Conservation (phyloP, 2,113 vertebrate genomes). For the Gobio gobio region DNA sequence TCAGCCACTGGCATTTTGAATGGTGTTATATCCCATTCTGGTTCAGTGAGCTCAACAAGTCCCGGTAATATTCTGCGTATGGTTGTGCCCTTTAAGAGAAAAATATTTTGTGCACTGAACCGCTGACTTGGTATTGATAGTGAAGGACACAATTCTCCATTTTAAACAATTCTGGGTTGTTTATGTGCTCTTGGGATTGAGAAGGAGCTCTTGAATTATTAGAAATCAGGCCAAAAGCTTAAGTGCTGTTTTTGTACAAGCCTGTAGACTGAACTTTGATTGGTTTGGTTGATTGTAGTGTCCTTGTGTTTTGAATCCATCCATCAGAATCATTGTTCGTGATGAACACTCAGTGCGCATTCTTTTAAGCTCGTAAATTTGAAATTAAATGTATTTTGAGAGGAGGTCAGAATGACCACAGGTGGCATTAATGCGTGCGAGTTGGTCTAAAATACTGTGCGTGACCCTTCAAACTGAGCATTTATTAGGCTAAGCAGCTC, state of each 20-base stretch:
- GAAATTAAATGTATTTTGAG: too few species aligned
- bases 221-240: not conserved
- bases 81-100: slow-evolving; percentile 31
- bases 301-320: not conserved
- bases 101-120: slow-evolving; percentile 9
- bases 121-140: not conserved
- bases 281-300: slow-evolving; percentile 29
- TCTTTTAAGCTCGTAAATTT: not conserved
- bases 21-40: slow-evolving; percentile 17
- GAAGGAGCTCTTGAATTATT: slow-evolving; percentile 1
- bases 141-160: not conserved
- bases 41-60: slow-evolving; percentile 47
- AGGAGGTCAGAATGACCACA: not conserved
- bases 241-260: not conserved
- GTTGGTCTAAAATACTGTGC: not conserved
- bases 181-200: not conserved
- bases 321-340: not conserved
- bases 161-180: not conserved
- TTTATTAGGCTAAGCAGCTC: not conserved
- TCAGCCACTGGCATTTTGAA: slow-evolving; percentile 47
- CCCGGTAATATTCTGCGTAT: not conserved
- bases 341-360: not conserved
- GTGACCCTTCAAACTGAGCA: not conserved
- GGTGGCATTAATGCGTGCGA: not conserved
- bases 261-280: not conserved